Evolutionary conservation across 2,888 invertebrate species (phyloP).

Genomic region (Elmis aenea): DNA sequence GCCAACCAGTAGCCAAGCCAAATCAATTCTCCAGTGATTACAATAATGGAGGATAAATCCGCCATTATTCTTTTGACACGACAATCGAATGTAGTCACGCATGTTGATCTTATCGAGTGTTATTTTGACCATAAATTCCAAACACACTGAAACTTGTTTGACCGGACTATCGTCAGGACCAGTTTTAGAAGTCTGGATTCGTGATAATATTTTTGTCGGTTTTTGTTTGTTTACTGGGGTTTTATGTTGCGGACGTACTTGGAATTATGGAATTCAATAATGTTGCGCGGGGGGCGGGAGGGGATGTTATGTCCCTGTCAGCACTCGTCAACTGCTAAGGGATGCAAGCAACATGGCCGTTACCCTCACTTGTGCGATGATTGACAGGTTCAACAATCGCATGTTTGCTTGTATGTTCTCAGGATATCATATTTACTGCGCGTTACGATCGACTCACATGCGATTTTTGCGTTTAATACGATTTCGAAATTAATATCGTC

Average conservation of each 20-base stretch:
- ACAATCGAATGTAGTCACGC: conserved; percentile 42
- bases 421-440: conserved; percentile 30
- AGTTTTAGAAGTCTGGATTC: conserved; percentile 13
- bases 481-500: too few species aligned
- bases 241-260: too few species aligned
- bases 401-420: conserved; percentile 39
- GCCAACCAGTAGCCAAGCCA: too few species aligned
- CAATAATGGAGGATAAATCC: conserved; percentile 29
- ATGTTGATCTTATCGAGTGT: conserved; percentile 38
- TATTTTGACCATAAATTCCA: conserved; percentile 26
- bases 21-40: conserved; percentile 30
- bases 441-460: too few species aligned
- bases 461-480: too few species aligned
- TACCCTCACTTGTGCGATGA: conserved; percentile 40
- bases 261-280: too few species aligned
- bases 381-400: conserved; percentile 44
- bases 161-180: conserved; percentile 12
- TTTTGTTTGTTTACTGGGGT: conserved; percentile 3
- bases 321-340: conserved; percentile 41
- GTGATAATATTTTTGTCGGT: conserved; percentile 7
- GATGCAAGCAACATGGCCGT: conserved; percentile 41
- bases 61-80: conserved; percentile 43
- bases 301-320: conserved; percentile 33
- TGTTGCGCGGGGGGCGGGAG: conserved; percentile 33
- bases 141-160: conserved; percentile 24